Evolutionary conservation across 2,797 vertebrate species (phyloP), one percentile per base, ranked within the genome.

Genomic region (Pangasius djambal): DNA sequence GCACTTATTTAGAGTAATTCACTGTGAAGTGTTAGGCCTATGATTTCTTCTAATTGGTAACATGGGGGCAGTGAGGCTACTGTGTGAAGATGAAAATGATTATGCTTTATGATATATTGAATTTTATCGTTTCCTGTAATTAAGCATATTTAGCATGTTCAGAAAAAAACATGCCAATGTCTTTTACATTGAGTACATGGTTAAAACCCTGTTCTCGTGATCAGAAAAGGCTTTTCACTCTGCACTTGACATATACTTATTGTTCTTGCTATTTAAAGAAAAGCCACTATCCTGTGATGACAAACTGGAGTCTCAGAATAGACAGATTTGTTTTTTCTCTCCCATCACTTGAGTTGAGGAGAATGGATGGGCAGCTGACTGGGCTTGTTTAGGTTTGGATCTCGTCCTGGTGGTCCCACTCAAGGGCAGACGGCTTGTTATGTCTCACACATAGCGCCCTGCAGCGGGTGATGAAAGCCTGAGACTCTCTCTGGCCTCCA

Each of bases 361-460:
- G 87, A 81, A 83, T 57, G 8, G 48, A 82, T 67, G 94, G 92
- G 92, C 93, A 93, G 92, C 92, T 93, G 94, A 89, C 88, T 91
- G 82, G 90, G 91, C 93, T 95, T 96, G 93, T 94, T 95, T 94
- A 94, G 93, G 90, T 93, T 93, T 86, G 87, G 78, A 57, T 87
- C 87, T 85, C 88, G 85, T 93, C 83, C 91, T 63, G 90, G 93
- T 93, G 91, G 93, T 95, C 94, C 91, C 13, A 34, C 91, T 91
- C 89, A 91, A 94, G 92, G 91, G 86, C 92, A 85, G 88, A 87
- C 69, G 82, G 92, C 92, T 95, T 89, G 92, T 94, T 94, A 93
- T 94, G 94, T 83, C 87, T 92, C 90, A 92, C 91, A 91, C 92
- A 83, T 84, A 8, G 13, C 86, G 85, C 84, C 85, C 87, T 92